Percentiles rank a stretch among this genome's conserved stretches.
These are phyloP conservation scores for Tenthredo livida DNA, from an alignment of 2,888 invertebrate genomes.

Conservation along the genomic window DNA sequence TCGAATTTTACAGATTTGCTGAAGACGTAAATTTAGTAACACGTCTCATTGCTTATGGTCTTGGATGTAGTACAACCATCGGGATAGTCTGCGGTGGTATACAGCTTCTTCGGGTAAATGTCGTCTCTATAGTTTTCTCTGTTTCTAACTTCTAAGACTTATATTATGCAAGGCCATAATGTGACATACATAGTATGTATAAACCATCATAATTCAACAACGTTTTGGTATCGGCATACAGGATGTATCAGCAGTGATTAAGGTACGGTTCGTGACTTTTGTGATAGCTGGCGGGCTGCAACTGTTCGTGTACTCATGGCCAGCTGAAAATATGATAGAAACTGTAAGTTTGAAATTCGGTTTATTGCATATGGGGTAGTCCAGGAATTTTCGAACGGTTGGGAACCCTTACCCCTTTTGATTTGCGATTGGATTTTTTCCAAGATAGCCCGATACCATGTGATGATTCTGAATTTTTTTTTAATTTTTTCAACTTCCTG, in stretches of 20 bases:
- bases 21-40: conserved; percentile 9
- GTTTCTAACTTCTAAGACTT: neutral
- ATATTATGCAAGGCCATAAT: neutral
- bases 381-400: too few species aligned
- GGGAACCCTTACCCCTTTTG: too few species aligned
- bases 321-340: conserved; percentile 16
- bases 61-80: neutral
- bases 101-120: conserved; percentile 23
- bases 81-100: neutral
- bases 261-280: neutral
- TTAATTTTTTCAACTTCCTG: too few species aligned
- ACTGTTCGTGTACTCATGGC: conserved; percentile 27
- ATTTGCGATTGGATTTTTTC: too few species aligned
- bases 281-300: neutral
- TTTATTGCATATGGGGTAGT: neutral
- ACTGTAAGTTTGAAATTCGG: neutral
- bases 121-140: neutral
- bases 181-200: too few species aligned
- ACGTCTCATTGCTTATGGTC: neutral
- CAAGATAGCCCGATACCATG: too few species aligned
- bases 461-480: too few species aligned
- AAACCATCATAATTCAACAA: neutral
- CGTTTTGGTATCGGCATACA: neutral
- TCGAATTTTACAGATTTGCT: neutral
- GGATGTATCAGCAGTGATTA: neutral